Percentiles rank a stretch among this genome's conserved stretches.
phyloP scores from a whole-genome alignment of 2,113 vertebrate species.

The Eclectus roratus region DNA sequence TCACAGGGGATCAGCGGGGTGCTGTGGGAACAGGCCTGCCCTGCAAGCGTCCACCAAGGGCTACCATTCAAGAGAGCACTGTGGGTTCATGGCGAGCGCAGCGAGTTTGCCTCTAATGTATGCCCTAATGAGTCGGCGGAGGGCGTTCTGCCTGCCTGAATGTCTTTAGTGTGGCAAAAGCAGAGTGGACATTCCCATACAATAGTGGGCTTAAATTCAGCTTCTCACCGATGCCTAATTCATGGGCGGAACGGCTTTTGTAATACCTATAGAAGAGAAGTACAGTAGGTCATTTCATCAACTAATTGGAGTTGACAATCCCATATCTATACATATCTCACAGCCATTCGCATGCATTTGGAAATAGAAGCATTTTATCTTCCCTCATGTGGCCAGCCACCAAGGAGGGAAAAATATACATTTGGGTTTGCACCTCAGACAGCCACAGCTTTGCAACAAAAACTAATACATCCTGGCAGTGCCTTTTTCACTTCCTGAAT shows the following conservation, averaged over 20 bases:
- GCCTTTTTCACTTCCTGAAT: neutral
- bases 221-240: constrained; percentile 47
- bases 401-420: neutral
- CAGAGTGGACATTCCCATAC: constrained; percentile 55
- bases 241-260: constrained; percentile 42
- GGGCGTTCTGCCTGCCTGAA: constrained; percentile 55
- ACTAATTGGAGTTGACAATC: constrained; percentile 35
- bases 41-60: constrained; percentile 52
- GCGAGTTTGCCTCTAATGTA: constrained; percentile 53
- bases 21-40: constrained; percentile 69
- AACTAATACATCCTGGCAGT: neutral
- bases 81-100: constrained; percentile 51
- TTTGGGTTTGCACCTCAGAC: neutral
- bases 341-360: neutral
- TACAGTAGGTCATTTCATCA: constrained; percentile 32
- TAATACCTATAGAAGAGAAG: constrained; percentile 54
- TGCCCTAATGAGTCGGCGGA: constrained; percentile 53
- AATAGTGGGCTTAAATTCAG: constrained; percentile 66
- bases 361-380: neutral
- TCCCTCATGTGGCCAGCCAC: neutral
- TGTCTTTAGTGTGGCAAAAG: constrained; percentile 59
- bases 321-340: constrained; percentile 39
- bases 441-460: neutral
- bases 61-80: constrained; percentile 49
- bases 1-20: constrained; percentile 72